Evolutionary conservation across 1,140 invertebrate genomes (phyloP).

Genomic region (Caenorhabditis remanei): DNA sequence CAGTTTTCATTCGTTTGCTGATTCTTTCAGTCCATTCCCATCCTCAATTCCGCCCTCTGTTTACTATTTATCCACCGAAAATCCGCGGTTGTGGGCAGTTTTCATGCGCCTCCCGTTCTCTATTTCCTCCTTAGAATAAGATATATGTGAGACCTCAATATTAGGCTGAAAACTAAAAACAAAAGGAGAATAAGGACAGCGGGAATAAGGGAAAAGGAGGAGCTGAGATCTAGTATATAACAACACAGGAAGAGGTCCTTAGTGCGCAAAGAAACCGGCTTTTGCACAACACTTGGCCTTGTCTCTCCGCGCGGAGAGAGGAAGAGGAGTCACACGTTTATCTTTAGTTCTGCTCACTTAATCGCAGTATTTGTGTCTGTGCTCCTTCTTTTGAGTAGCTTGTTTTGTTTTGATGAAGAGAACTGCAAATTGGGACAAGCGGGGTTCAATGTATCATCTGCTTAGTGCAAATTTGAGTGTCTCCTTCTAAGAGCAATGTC

Average conservation of each 20-base stretch:
- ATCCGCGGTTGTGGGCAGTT: background rate
- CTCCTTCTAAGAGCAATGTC: background rate
- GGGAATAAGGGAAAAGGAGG: constrained; percentile 17
- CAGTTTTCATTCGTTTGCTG: background rate
- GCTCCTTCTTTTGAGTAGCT: background rate
- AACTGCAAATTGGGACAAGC: background rate
- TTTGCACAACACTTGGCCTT: constrained; percentile 31
- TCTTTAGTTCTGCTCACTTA: constrained; percentile 3
- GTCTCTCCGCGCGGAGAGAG: constrained; percentile 32
- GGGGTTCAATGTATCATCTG: background rate
- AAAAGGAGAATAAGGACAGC: constrained; percentile 9
- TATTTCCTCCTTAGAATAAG: background rate
- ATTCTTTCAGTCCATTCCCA: constrained; percentile 27
- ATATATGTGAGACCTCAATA: constrained; percentile 18
- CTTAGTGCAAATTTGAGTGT: background rate
- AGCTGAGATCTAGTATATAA: constrained; percentile 42
- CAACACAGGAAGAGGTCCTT: constrained; percentile 46
- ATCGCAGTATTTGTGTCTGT: constrained; percentile 11
- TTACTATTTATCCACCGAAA: constrained; percentile 5
- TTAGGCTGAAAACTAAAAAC: constrained; percentile 32
- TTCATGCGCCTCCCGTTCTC: background rate
- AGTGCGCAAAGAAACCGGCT: constrained; percentile 20
- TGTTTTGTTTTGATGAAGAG: background rate
- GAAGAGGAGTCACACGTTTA: constrained; percentile 9
- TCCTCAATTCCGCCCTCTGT: background rate